These are phyloP conservation scores for Hippocampus barbouri DNA, from an alignment of 2,113 vertebrate species.

Conservation along the genomic window DNA sequence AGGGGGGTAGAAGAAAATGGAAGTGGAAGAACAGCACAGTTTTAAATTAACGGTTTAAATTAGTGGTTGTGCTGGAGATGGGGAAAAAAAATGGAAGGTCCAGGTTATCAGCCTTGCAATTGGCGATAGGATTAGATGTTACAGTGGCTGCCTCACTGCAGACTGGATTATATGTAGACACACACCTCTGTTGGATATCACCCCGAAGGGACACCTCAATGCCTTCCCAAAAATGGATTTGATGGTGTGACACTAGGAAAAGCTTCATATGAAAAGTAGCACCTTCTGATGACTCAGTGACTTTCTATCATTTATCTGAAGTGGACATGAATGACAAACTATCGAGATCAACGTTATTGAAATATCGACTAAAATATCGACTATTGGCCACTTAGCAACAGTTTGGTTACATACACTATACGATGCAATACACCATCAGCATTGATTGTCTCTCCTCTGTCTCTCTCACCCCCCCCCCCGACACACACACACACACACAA, in stretches of 20 bases:
- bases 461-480: no score
- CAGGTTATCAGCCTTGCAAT: slow-evolving; percentile 12
- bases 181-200: slow-evolving; percentile 15
- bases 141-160: slow-evolving; percentile 2
- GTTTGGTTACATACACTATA: slow-evolving; percentile 9
- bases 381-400: slow-evolving; percentile 13
- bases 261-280: slow-evolving; percentile 13
- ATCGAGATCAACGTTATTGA: slow-evolving; percentile 27
- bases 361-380: slow-evolving; percentile 13
- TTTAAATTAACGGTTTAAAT: slow-evolving; percentile 63
- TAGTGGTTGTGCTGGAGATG: slow-evolving; percentile 24
- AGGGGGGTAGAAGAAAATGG: slow-evolving; percentile 42
- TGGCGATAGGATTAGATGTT: slow-evolving; percentile 6
- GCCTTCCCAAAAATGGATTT: not conserved
- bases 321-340: slow-evolving; percentile 22
- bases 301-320: slow-evolving; percentile 25
- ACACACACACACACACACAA: slow-evolving; percentile 8
- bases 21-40: slow-evolving; percentile 46
- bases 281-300: slow-evolving; percentile 19
- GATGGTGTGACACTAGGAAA: slow-evolving; percentile 15
- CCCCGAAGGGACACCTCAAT: not conserved
- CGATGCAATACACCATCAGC: not conserved
- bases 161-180: slow-evolving; percentile 7
- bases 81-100: slow-evolving; percentile 13
- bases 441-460: not conserved